Conservation (phyloP, 2,797 vertebrate genomes). For the Gymnoscopelus microlampas region DNA sequence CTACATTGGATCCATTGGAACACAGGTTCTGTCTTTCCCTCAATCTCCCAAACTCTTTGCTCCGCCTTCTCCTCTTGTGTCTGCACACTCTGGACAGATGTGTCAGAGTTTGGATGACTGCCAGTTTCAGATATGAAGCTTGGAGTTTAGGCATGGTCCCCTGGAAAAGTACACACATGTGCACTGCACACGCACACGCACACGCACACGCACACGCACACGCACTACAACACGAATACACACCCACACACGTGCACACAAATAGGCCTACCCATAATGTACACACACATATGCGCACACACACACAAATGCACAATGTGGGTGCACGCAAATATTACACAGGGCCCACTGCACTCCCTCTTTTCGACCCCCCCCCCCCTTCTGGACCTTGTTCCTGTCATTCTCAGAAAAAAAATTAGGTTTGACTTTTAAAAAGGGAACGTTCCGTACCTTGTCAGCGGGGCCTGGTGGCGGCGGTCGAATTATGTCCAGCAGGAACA, state of each 20-base stretch:
- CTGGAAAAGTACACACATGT: constrained; percentile 27
- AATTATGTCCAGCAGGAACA: constrained; percentile 18
- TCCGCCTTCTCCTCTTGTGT: constrained; percentile 24
- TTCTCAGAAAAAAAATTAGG: constrained; percentile 66
- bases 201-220: constrained; percentile 5
- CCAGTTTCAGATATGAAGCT: constrained; percentile 59
- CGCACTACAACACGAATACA: constrained; percentile 8
- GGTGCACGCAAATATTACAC: background rate
- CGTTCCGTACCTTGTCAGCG: constrained; percentile 65
- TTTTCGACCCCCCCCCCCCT: constrained; percentile 25
- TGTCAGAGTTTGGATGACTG: constrained; percentile 51
- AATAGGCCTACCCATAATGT: too few relatives aligned
- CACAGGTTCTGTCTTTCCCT: background rate
- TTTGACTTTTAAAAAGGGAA: constrained; percentile 62
- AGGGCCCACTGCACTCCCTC: background rate
- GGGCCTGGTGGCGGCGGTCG: constrained; percentile 51
- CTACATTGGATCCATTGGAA: too few relatives aligned
- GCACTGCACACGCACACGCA: constrained; percentile 15
- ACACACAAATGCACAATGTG: background rate
- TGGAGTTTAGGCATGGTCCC: constrained; percentile 44
- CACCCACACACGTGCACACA: constrained; percentile 8
- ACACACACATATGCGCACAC: constrained; percentile 7
- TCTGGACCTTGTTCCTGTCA: constrained; percentile 56
- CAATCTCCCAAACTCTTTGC: constrained; percentile 7
- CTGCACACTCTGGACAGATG: constrained; percentile 60